Evolutionary conservation across 1,140 invertebrate species (phyloP).

Genomic region (Ceratitis capitata): DNA sequence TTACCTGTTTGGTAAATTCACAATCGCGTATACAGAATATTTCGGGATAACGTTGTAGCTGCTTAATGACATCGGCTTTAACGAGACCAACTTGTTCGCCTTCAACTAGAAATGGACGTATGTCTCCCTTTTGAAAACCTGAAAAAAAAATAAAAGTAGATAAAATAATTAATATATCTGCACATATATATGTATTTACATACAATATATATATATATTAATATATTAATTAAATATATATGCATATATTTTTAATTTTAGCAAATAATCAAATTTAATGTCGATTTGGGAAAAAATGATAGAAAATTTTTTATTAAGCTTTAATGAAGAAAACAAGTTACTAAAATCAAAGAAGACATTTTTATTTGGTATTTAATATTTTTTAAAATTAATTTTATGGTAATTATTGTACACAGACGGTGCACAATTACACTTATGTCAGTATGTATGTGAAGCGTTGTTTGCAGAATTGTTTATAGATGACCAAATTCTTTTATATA

Average conservation of each 20-base stretch:
- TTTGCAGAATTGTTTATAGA: too few relatives aligned
- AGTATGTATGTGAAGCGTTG: too few relatives aligned
- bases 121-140: constrained; percentile 80
- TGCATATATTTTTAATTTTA: background rate
- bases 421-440: too few relatives aligned
- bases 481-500: too few relatives aligned
- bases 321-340: too few relatives aligned
- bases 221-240: background rate
- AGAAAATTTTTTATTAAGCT: too few relatives aligned
- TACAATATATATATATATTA: background rate
- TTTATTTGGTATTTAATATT: too few relatives aligned
- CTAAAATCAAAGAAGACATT: too few relatives aligned
- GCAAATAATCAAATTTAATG: too few relatives aligned
- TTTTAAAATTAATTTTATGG: too few relatives aligned
- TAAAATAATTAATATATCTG: background rate
- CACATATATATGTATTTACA: background rate
- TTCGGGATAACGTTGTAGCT: constrained; percentile 83
- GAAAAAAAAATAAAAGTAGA: constrained; percentile 18
- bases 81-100: constrained; percentile 89
- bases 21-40: constrained; percentile 69
- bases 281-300: too few relatives aligned
- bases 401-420: too few relatives aligned
- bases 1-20: constrained; percentile 60
- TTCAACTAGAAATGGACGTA: constrained; percentile 86
- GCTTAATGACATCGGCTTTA: constrained; percentile 80